Percentiles rank a stretch among this genome's conserved stretches.
Conservation (phyloP, 2,888 invertebrate genomes). For the Orthosia cruda region DNA sequence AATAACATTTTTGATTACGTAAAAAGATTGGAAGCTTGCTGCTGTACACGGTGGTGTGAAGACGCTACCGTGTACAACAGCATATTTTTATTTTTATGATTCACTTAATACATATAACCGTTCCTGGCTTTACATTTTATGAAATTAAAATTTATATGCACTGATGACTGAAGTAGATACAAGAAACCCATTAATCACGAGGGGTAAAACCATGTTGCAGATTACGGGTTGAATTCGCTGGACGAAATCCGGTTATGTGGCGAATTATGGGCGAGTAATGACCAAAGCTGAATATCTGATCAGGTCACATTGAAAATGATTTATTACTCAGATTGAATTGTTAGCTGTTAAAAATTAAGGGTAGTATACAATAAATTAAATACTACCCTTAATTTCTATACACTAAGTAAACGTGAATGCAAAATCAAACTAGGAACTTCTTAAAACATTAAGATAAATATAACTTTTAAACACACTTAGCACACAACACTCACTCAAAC, state of each 20-base stretch:
- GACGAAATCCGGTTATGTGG: constrained; percentile 6
- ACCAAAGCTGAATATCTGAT: constrained; percentile 25
- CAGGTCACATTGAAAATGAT: constrained; percentile 25
- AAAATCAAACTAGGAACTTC: too few relatives aligned
- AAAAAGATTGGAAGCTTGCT: constrained; percentile 20
- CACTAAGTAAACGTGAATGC: too few relatives aligned
- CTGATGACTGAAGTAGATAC: constrained; percentile 24
- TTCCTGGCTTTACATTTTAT: constrained; percentile 44
- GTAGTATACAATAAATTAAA: not conserved
- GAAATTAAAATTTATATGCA: constrained; percentile 35
- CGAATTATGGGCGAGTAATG: constrained; percentile 8
- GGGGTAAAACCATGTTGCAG: constrained; percentile 39
- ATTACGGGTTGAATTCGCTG: constrained; percentile 35
- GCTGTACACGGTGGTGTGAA: not conserved
- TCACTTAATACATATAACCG: not conserved
- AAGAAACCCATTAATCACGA: constrained; percentile 28
- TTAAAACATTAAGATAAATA: too few relatives aligned
- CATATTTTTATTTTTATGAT: not conserved
- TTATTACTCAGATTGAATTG: not conserved
- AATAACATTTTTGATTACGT: not conserved
- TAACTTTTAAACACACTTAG: too few relatives aligned
- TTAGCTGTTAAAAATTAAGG: too few relatives aligned
- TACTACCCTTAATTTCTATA: too few relatives aligned
- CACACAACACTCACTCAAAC: too few relatives aligned
- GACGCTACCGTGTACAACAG: not conserved